Evolutionary conservation across 2,888 invertebrate genomes (phyloP).

Genomic region (Lasioglossum oenotherae): DNA sequence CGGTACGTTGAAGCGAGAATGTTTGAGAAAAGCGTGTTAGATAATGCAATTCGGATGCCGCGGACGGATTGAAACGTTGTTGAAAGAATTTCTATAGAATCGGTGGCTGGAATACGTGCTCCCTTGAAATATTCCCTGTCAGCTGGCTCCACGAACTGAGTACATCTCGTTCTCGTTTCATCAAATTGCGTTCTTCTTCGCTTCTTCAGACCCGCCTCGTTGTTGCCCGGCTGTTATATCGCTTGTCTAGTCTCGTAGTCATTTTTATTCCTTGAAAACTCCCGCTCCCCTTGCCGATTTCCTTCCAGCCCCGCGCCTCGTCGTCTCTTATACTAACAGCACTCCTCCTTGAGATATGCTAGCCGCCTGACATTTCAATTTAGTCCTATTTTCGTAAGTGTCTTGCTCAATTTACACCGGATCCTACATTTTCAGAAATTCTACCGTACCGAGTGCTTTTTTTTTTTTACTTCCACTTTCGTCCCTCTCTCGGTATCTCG

Average conservation of each 20-base stretch:
- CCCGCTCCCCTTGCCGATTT: background rate
- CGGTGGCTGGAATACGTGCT: conserved; percentile 3
- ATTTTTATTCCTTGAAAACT: conserved; percentile 37
- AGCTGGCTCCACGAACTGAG: conserved; percentile 5
- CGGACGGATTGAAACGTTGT: conserved; percentile 39
- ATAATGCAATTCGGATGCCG: conserved; percentile 8
- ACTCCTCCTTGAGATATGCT: background rate
- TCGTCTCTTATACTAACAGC: background rate
- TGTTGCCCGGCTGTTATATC: conserved; percentile 48
- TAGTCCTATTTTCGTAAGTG: background rate
- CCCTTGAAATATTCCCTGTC: conserved; percentile 48
- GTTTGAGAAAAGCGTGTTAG: background rate
- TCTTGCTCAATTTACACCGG: background rate
- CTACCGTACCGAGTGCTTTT: background rate
- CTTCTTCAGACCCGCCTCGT: conserved; percentile 24
- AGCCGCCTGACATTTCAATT: background rate
- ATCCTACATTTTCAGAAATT: background rate
- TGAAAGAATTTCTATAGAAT: conserved; percentile 42
- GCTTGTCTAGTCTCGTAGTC: conserved; percentile 42
- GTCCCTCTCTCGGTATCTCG: background rate
- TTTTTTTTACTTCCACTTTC: too few relatives aligned
- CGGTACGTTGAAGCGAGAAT: background rate
- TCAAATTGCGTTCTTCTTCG: conserved; percentile 52
- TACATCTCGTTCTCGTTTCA: conserved; percentile 39
- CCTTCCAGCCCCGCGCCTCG: background rate